phyloP scores from a whole-genome alignment of 1,140 invertebrate species.

The Bombyx mandarina region DNA sequence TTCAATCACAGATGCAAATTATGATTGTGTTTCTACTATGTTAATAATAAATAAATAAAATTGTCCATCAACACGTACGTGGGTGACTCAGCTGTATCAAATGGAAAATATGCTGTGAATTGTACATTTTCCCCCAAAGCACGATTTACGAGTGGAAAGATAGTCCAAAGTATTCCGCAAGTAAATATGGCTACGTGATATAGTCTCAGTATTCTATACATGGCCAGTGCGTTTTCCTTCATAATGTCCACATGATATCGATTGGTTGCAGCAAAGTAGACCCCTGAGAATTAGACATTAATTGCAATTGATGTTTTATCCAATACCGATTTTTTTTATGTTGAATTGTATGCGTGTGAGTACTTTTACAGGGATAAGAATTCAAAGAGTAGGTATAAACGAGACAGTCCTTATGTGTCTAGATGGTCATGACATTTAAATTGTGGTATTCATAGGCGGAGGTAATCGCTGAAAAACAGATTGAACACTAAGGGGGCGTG shows the following conservation, averaged over 20 bases:
- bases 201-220: slow-evolving; percentile 28
- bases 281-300: slow-evolving; percentile 15
- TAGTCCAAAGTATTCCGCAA: slow-evolving; percentile 25
- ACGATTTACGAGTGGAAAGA: slow-evolving; percentile 35
- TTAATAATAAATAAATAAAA: background rate
- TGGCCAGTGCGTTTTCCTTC: slow-evolving; percentile 24
- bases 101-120: slow-evolving; percentile 46
- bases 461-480: background rate
- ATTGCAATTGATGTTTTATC: background rate
- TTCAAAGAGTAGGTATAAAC: too few relatives aligned
- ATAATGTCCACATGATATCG: slow-evolving; percentile 25
- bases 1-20: background rate
- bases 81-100: slow-evolving; percentile 26
- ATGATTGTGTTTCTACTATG: background rate
- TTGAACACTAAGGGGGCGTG: too few relatives aligned
- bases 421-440: too few relatives aligned
- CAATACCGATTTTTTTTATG: too few relatives aligned
- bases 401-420: too few relatives aligned
- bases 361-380: too few relatives aligned
- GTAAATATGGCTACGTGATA: slow-evolving; percentile 24
- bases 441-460: too few relatives aligned
- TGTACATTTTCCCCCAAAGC: slow-evolving; percentile 26
- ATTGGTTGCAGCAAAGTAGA: slow-evolving; percentile 27
- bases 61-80: slow-evolving; percentile 22
- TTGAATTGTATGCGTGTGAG: too few relatives aligned